Evolutionary conservation across 2,888 invertebrate genomes (phyloP), one percentile per base, ranked within the genome.

Genomic region (Limnephilus rhombicus): DNA sequence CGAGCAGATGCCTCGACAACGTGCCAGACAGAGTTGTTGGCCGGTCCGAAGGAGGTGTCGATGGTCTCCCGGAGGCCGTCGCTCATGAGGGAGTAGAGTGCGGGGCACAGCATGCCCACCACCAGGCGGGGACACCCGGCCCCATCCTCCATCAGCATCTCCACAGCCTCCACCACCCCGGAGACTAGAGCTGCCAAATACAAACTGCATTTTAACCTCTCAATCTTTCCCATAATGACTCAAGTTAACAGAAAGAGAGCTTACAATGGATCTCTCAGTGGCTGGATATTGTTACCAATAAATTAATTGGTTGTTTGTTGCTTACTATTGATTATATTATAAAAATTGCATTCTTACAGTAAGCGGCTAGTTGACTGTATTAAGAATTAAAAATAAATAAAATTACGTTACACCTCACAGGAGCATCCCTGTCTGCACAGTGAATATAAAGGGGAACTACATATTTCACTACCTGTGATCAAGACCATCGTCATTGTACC

Each of bases 1-100:
- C 98, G 98, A 24, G 98, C 98, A 13, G 98, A 98, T 80, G 98
- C 98, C 95, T 98, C 98, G 9, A 98, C 98, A 94, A 99, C 98
- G 95, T 98, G 98, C 98, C 98, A 99, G 90, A 98, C 98, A 12
- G 98, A 98, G 95, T 98, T 98, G 94, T 97, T 97, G 90, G 98
- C 98, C 31, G 98, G 97, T 83, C 98, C 98, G 94, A 98, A 98
- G 81, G 98, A 97, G 9, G 98, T 98, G 94, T 98, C 97, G 90
- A 98, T 96, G 94, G 97, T 97, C 80, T 98, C 97, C 94, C 98
- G 98, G 34, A 99, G 96, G 3, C 98, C 99, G 95, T 99, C 98
- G 94, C 98, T 97, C 94, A 99, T 97, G 92, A 99, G 97, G 5
- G 98, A 97, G 94, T 98, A 98, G 80, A 99, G 95, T 15, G 98